phyloP scores from a whole-genome alignment of 2,797 vertebrate species.

The Falco novaeseelandiae region DNA sequence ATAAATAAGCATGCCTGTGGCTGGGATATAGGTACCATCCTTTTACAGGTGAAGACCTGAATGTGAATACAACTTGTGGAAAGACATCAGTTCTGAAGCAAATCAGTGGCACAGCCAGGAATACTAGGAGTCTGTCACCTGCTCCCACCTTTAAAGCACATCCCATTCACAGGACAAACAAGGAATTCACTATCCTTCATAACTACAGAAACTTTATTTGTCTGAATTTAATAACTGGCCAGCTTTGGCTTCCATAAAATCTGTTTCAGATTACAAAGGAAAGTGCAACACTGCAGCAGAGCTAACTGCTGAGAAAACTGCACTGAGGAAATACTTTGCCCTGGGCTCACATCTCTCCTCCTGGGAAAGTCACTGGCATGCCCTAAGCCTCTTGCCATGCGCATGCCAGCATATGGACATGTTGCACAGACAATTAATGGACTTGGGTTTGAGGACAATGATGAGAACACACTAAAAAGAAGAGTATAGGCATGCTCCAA shows the following conservation, averaged over 20 bases:
- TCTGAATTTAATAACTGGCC: not conserved
- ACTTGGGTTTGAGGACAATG: not conserved
- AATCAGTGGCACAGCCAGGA: not conserved
- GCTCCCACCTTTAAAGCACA: not conserved
- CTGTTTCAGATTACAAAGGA: not conserved
- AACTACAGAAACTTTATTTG: not conserved
- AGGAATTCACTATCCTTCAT: not conserved
- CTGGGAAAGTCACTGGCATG: not conserved
- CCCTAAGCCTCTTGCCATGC: not conserved
- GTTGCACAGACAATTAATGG: not conserved
- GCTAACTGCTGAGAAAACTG: not conserved
- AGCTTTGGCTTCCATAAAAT: not conserved
- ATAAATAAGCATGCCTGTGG: not conserved
- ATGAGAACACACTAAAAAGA: not conserved
- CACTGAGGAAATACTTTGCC: not conserved
- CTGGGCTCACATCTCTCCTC: not conserved
- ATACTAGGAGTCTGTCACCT: not conserved
- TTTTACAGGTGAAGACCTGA: not conserved
- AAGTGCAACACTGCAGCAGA: not conserved
- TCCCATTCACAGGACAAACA: not conserved
- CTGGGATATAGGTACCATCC: not conserved
- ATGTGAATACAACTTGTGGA: not conserved
- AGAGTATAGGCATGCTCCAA: not conserved
- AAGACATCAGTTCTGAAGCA: not conserved
- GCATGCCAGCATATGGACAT: not conserved